Evolutionary conservation across 2,888 invertebrate genomes (phyloP), one percentile per base, ranked within the genome.

Genomic region (Eupithecia exiguata): DNA sequence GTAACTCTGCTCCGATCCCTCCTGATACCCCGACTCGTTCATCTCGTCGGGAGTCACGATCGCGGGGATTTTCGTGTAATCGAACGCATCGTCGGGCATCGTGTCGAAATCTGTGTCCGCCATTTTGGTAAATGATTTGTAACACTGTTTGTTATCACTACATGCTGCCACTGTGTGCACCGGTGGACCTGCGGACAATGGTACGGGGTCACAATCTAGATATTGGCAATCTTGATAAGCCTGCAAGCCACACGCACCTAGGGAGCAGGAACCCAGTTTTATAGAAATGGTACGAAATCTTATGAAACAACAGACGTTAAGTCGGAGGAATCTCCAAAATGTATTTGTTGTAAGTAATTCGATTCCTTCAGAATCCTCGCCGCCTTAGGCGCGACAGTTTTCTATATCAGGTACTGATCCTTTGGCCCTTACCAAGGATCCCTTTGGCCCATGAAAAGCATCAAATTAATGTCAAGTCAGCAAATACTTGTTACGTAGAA

Each of bases 21-120:
- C 94, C 77, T 93, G 93, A 72, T 93, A 94, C 1, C 94, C 94
- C 2, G 92, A 93, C 79, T 94, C 94, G 83, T 91, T 93, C 92
- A 94, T 93, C 66, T 94, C 94, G 38, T 94, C 94, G 0, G 92
- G 90, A 0, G 93, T 91, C 6, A 93, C 89, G 77, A 94, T 94
- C 69, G 93, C 92, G n/a, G 94, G 93, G 75, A 93, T 92, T 77
- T 93, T 93, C 12, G 90, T 88, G 87, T 90, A 93, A 69, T 88
- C 91, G 82, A 89, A 89, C 65, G 92, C 91, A 73, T 92, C 93
- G 79, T 92, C 90, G 78, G 91, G 83, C 61, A 81, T 79, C 61
- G 75, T 80, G 77, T 91, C 91, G 79, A 85, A 81, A 73, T 90
- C 92, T 81, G 88, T 84, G 83, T 93, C 93, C 81, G 91, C 86